Percentiles rank a stretch among this genome's conserved stretches.
Evolutionary conservation across 92 coral and sea anemone genomes (phyloP).

Genomic region (Palythoa heliodiscus): DNA sequence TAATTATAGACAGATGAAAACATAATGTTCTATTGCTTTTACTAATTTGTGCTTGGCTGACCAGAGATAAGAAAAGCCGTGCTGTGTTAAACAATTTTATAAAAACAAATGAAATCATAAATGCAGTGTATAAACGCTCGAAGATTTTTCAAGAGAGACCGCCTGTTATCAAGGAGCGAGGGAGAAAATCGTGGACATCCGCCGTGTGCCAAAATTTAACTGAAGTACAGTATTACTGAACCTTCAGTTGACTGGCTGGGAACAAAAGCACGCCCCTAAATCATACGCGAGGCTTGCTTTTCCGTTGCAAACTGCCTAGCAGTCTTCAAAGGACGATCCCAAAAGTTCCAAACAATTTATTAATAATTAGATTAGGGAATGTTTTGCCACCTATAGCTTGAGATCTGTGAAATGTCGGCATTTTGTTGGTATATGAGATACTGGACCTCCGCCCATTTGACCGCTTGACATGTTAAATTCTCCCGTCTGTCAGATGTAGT

Average conservation of each 20-base stretch:
- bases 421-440: conserved; percentile 24
- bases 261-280: background rate
- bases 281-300: background rate
- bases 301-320: conserved; percentile 23
- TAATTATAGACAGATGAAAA: background rate
- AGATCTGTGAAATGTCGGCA: conserved; percentile 47
- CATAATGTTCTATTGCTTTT: background rate
- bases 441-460: conserved; percentile 38
- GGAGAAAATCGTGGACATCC: background rate
- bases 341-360: conserved; percentile 22
- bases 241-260: background rate
- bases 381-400: conserved; percentile 47
- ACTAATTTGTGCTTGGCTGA: background rate
- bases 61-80: conserved; percentile 25
- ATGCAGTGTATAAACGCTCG: background rate
- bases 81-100: background rate
- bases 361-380: conserved; percentile 34
- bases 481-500: conserved; percentile 62
- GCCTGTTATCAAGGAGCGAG: background rate
- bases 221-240: background rate
- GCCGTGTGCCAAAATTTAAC: background rate
- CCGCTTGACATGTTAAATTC: conserved; percentile 48
- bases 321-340: conserved; percentile 22
- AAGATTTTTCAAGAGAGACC: background rate
- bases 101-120: background rate